A percentile compares a stretch with the other conserved stretches of the same genome.
These are phyloP conservation scores for Luidia sarsii DNA, from an alignment of 53 echinoderm and acorn worm species.

Conservation along the genomic window DNA sequence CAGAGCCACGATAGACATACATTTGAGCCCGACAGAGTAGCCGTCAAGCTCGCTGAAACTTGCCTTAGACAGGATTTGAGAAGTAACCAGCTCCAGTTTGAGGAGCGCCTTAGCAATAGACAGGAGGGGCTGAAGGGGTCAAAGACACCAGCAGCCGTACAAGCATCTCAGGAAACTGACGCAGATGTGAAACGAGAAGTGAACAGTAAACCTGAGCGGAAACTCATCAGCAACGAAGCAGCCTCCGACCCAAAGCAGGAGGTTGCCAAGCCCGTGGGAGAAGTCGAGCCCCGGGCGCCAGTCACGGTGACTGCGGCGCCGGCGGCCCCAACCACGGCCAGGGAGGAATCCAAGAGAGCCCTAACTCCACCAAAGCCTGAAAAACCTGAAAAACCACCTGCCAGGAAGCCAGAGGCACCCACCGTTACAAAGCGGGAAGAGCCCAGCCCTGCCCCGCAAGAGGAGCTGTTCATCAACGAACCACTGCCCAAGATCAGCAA, in stretches of 20 bases:
- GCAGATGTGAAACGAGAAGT: neutral
- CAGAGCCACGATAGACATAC: constrained; percentile 32
- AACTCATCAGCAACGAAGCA: constrained; percentile 5
- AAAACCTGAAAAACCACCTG: constrained; percentile 10
- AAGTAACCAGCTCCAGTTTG: neutral
- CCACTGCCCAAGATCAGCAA: neutral
- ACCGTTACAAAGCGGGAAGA: constrained; percentile 6
- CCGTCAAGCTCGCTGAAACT: constrained; percentile 13
- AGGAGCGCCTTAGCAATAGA: neutral
- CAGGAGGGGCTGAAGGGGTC: neutral
- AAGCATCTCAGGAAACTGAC: constrained; percentile 16
- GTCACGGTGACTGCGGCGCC: neutral
- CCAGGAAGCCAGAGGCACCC: neutral
- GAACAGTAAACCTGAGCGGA: constrained; percentile 12
- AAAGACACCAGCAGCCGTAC: neutral
- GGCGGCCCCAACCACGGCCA: neutral
- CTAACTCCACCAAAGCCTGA: constrained; percentile 8
- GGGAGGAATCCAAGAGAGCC: constrained; percentile 25
- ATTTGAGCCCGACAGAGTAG: neutral
- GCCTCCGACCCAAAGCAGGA: constrained; percentile 7
- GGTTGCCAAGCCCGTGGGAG: constrained; percentile 30
- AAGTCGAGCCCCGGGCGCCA: constrained; percentile 1
- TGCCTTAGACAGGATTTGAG: constrained; percentile 14
- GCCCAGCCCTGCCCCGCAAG: neutral
- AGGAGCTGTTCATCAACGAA: constrained; percentile 41